phyloP scores from a whole-genome alignment of 2,888 invertebrate genomes.

The Heliconius hortense region DNA sequence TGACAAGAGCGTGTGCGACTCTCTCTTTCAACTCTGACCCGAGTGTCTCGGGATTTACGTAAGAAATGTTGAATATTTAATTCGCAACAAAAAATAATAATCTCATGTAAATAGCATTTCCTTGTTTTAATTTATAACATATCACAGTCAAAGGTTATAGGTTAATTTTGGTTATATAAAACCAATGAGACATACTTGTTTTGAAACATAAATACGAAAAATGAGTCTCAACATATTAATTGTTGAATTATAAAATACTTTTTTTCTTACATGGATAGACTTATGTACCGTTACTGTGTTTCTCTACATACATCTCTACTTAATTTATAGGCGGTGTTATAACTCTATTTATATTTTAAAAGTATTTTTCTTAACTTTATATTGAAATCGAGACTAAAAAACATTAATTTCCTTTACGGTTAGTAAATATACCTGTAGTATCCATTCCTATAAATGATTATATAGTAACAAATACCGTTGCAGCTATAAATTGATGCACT shows the following conservation, averaged over 20 bases:
- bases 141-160: constrained; percentile 35
- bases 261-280: too few species aligned
- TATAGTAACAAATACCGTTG: constrained; percentile 5
- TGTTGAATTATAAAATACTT: neutral
- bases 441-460: neutral
- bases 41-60: constrained; percentile 41
- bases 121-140: constrained; percentile 22
- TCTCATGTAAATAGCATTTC: constrained; percentile 29
- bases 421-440: neutral
- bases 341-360: too few species aligned
- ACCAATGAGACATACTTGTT: neutral
- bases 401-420: neutral
- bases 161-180: constrained; percentile 29
- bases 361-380: too few species aligned
- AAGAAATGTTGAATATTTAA: constrained; percentile 36
- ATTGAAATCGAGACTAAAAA: too few species aligned
- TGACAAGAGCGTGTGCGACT: constrained; percentile 45
- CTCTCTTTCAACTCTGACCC: constrained; percentile 64
- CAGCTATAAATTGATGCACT: constrained; percentile 13
- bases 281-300: too few species aligned
- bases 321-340: too few species aligned
- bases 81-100: constrained; percentile 18
- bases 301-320: too few species aligned
- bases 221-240: neutral
- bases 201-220: constrained; percentile 1